A percentile compares a stretch with the other conserved stretches of the same genome.
Evolutionary conservation across 2,888 invertebrate genomes (phyloP).

Genomic region (Silvanus unidentatus): DNA sequence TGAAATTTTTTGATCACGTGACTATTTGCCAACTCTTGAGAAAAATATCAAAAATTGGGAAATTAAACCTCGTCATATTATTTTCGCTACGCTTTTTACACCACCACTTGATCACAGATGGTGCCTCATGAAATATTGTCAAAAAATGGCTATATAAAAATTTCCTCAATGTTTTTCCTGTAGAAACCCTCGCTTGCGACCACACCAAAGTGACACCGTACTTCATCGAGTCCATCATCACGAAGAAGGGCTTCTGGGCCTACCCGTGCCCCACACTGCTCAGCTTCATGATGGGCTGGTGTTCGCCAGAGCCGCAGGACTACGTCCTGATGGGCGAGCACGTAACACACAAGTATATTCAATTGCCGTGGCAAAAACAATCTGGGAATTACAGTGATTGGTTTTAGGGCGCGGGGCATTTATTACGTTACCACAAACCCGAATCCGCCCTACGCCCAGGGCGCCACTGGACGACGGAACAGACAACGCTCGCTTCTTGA

Average conservation of each 20-base stretch:
- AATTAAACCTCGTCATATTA: too few relatives aligned
- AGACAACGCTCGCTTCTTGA: not conserved
- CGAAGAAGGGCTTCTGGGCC: slow-evolving; percentile 75
- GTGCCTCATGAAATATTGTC: too few relatives aligned
- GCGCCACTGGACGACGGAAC: slow-evolving; percentile 37
- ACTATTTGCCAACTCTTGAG: too few relatives aligned
- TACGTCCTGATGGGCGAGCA: slow-evolving; percentile 85
- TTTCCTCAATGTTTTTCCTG: too few relatives aligned
- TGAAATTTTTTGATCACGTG: too few relatives aligned
- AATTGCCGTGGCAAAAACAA: too few relatives aligned
- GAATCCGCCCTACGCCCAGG: slow-evolving; percentile 77
- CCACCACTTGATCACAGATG: too few relatives aligned
- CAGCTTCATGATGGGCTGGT: slow-evolving; percentile 80
- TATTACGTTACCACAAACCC: slow-evolving; percentile 84
- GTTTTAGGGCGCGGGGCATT: slow-evolving; percentile 70
- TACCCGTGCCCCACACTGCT: slow-evolving; percentile 77
- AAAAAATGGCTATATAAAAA: too few relatives aligned
- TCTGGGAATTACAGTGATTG: not conserved
- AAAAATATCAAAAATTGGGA: too few relatives aligned
- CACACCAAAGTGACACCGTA: slow-evolving; percentile 88
- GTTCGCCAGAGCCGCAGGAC: slow-evolving; percentile 70
- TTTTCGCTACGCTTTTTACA: too few relatives aligned
- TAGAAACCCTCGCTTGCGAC: slow-evolving; percentile 82
- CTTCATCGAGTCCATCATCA: slow-evolving; percentile 82
- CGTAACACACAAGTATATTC: slow-evolving; percentile 66